phyloP scores from a whole-genome alignment of 2,888 invertebrate genomes.

The Lottia scabra region DNA sequence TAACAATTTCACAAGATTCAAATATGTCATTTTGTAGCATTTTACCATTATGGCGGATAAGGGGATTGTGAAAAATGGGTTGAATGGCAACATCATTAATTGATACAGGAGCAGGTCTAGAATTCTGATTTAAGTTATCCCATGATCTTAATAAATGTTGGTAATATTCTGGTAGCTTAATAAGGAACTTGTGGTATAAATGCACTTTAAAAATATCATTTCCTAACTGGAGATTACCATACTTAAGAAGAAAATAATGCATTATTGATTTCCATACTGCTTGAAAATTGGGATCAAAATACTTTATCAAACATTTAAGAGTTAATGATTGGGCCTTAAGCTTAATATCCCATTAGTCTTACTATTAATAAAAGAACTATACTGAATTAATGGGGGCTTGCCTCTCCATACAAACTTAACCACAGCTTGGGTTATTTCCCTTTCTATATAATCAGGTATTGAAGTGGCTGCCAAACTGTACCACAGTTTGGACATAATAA shows the following conservation, averaged over 20 bases:
- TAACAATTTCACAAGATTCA: neutral
- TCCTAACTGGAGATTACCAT: neutral
- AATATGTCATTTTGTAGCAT: neutral
- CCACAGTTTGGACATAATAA: neutral
- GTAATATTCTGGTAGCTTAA: neutral
- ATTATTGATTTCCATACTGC: neutral
- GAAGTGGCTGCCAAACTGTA: neutral
- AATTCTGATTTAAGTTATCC: neutral
- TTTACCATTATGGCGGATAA: neutral
- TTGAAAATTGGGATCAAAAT: neutral
- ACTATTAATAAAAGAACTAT: neutral
- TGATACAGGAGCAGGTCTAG: neutral
- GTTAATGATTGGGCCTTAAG: neutral
- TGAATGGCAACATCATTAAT: neutral
- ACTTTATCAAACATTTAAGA: neutral
- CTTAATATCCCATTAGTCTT: neutral
- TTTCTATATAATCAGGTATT: neutral
- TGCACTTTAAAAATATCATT: neutral
- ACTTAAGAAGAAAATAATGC: neutral
- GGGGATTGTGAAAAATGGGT: neutral
- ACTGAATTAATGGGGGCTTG: neutral
- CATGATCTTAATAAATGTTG: neutral
- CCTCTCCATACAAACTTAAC: neutral
- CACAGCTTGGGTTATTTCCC: neutral
- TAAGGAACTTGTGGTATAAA: neutral